phyloP scores from a whole-genome alignment of 2,113 vertebrate species.

The Peromyscus maniculatus region DNA sequence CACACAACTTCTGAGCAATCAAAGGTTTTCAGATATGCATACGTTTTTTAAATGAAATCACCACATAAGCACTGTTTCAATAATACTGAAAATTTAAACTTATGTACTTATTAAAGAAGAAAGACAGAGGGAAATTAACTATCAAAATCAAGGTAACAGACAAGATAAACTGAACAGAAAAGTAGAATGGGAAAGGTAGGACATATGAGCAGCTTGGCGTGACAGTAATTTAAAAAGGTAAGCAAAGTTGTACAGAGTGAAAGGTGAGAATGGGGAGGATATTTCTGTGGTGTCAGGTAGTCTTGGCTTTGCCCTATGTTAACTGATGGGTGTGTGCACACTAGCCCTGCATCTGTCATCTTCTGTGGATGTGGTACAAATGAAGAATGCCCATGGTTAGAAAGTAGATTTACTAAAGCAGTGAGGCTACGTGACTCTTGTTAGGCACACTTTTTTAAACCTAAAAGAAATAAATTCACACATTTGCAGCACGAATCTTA shows the following conservation, averaged over 20 bases:
- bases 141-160: background rate
- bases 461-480: background rate
- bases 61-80: background rate
- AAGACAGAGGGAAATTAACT: background rate
- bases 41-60: background rate
- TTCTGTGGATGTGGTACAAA: background rate
- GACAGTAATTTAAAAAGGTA: background rate
- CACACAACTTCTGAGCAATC: background rate
- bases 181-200: background rate
- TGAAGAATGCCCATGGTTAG: background rate
- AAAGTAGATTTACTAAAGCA: background rate
- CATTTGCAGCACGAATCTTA: too few species aligned
- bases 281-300: too few species aligned
- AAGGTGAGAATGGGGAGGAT: background rate
- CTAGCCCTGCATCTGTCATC: background rate
- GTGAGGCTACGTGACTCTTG: background rate
- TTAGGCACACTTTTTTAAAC: background rate
- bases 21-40: background rate
- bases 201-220: background rate
- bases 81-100: background rate
- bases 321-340: background rate
- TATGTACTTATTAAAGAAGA: background rate
- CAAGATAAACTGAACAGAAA: background rate
- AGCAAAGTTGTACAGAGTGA: too few species aligned
- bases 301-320: background rate